phyloP scores from a whole-genome alignment of 2,113 vertebrate species.

The Melanerpes formicivorus region DNA sequence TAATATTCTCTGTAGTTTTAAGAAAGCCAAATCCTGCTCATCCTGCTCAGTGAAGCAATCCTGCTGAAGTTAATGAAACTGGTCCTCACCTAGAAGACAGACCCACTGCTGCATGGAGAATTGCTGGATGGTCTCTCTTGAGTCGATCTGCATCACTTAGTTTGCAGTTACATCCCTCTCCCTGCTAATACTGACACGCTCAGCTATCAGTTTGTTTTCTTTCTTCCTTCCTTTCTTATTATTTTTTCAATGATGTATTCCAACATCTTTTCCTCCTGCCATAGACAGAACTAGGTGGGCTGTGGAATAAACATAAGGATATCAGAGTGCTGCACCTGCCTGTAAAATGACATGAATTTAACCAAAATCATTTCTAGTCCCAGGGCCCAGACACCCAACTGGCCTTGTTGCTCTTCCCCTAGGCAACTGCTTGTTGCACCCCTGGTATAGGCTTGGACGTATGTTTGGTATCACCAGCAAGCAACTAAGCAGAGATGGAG shows the following conservation, averaged over 20 bases:
- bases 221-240: neutral
- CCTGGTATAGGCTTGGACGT: neutral
- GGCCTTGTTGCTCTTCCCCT: neutral
- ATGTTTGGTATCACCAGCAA: neutral
- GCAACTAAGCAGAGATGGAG: neutral
- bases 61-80: neutral
- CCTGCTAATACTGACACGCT: neutral
- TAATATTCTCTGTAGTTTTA: constrained; percentile 5
- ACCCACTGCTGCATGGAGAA: neutral
- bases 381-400: neutral
- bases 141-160: neutral
- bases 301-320: constrained; percentile 1
- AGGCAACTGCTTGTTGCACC: constrained; percentile 23
- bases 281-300: neutral
- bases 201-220: neutral
- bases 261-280: neutral
- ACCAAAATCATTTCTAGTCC: constrained; percentile 7
- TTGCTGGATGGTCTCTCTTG: neutral
- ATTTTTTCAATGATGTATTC: neutral
- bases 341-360: constrained; percentile 55
- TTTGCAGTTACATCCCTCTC: neutral
- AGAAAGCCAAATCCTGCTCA: neutral
- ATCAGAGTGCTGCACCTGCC: neutral
- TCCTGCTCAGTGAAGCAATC: constrained; percentile 22
- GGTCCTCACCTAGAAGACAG: neutral